Evolutionary conservation across 1,140 invertebrate genomes (phyloP), one percentile per base, ranked within the genome.

Genomic region (Eurosta solidaginis): DNA sequence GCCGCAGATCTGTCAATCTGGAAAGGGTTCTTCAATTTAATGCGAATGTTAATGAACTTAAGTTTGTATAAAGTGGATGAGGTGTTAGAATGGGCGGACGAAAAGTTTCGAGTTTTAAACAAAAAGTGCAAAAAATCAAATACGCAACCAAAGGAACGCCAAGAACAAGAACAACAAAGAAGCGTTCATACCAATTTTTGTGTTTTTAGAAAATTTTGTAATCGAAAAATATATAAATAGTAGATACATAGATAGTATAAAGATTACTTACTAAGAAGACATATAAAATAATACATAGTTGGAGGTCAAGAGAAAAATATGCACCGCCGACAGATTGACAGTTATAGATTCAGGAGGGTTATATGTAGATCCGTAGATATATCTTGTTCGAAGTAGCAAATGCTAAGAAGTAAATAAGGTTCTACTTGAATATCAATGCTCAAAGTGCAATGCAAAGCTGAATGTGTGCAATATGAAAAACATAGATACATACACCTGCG

Each of bases 1-100:
- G 89, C 3, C 93, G 90, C 3, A 95, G 88, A 83, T 94, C 92
- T 52, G 92, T 93, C 79, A 96, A 88, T 79, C 92, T 91, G 81
- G 82, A 88, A 88, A 85, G 83, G 49, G 85, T 88, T 84, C 85
- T 88, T 83, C 77, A 86, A 76, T 84, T 87, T 83, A 84, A 83
- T 84, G 83, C 79, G 83, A 84, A 81, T 84, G 84, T 82, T 80
- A 77, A 77, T 81, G 84, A 76, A 82, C 81, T 81, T 81, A 50
- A 68, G 20, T 74, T 44, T 80, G 52, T 80, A 78, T 76, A 80
- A 81, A 78, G 33, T 36, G 82, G 83, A 88, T 88, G 86, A 83
- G 78, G 83, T 79, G 85, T 85, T 87, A 86, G 83, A 83, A 85
- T 86, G 85, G 85, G 84, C 84, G 85, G 86, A 86, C 86, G 85